Evolutionary conservation across 2,797 vertebrate species (phyloP).

Genomic region (Heliangelus exortis): DNA sequence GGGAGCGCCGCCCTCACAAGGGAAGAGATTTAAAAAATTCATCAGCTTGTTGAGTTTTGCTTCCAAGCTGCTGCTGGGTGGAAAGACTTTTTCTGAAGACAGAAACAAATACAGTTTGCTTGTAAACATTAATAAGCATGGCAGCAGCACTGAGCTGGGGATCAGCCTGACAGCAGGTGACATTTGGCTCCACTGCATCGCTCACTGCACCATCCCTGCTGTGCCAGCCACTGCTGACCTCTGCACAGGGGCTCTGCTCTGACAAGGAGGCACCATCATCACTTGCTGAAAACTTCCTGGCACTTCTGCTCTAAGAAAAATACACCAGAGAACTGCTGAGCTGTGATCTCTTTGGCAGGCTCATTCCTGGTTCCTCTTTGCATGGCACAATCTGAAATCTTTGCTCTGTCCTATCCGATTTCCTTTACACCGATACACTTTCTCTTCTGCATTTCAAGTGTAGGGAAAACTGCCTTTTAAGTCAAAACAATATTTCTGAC

Average conservation of each 20-base stretch:
- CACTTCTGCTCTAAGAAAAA: not conserved
- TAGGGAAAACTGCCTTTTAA: not conserved
- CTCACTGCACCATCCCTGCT: rapidly evolving
- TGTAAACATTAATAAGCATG: not conserved
- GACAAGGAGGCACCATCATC: not conserved
- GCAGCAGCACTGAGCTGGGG: rapidly evolving
- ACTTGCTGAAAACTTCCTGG: not conserved
- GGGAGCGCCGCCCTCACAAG: rapidly evolving
- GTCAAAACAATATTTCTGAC: not conserved
- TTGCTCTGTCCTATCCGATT: not conserved
- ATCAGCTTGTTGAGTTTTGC: not conserved
- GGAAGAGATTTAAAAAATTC: not conserved
- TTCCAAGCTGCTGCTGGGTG: not conserved
- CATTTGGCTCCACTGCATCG: rapidly evolving
- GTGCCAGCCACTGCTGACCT: not conserved
- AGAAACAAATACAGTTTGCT: not conserved
- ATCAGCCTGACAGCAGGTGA: not conserved
- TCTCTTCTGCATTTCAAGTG: not conserved
- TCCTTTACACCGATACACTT: not conserved
- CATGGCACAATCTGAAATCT: not conserved
- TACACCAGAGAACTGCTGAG: not conserved
- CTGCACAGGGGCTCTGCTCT: not conserved
- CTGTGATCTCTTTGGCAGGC: not conserved
- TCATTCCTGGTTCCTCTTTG: not conserved
- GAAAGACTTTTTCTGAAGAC: not conserved